Evolutionary conservation across 2,888 invertebrate species (phyloP).

Genomic region (Thelaira solivaga): DNA sequence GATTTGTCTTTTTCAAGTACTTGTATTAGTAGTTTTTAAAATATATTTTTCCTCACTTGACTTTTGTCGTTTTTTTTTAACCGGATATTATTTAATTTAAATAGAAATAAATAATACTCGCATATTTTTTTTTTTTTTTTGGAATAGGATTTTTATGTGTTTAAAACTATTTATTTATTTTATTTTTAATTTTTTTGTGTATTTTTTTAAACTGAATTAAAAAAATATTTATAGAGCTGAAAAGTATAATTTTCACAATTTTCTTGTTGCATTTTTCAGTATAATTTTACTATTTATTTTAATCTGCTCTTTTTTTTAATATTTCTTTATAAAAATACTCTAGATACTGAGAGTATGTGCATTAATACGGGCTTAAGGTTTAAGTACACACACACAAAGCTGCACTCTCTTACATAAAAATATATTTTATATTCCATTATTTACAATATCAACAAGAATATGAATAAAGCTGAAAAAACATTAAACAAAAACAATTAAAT

Average conservation of each 20-base stretch:
- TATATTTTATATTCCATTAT: conserved; percentile 32
- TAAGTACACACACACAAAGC: neutral
- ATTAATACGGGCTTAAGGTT: conserved; percentile 31
- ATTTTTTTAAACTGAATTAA: neutral
- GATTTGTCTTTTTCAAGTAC: too few species aligned
- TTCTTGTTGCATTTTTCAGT: conserved; percentile 23
- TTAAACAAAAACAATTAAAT: conserved; percentile 49
- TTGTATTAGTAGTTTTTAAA: too few species aligned
- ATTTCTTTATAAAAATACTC: neutral
- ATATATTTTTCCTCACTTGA: too few species aligned
- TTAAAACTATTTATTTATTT: too few species aligned
- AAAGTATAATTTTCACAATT: conserved; percentile 44
- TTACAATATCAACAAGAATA: conserved; percentile 34
- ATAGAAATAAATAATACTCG: conserved; percentile 23
- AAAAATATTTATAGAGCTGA: conserved; percentile 34
- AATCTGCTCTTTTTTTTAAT: neutral
- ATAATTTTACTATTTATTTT: neutral
- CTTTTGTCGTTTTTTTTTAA: neutral
- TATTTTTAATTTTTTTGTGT: neutral
- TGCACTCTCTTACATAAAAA: neutral
- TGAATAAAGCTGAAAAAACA: conserved; percentile 54
- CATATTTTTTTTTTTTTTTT: too few species aligned
- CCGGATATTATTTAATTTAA: conserved; percentile 24
- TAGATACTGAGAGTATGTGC: neutral
- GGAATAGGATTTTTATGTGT: too few species aligned